A percentile compares a stretch with the other conserved stretches of the same genome.
phyloP scores from a whole-genome alignment of 2,113 vertebrate species.

The Mesoclemmys tuberculata region DNA sequence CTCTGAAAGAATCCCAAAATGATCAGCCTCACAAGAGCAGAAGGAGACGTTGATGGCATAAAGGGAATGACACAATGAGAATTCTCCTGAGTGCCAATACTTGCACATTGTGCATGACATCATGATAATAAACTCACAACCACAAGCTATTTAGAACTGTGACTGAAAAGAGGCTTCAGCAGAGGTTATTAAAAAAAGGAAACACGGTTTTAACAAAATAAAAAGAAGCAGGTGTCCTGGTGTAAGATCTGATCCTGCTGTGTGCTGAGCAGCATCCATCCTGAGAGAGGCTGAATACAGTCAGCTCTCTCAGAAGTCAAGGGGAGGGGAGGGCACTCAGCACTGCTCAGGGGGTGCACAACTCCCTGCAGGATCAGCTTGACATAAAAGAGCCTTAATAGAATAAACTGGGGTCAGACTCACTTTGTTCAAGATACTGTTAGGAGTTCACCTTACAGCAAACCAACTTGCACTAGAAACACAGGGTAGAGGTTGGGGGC shows the following conservation, averaged over 20 bases:
- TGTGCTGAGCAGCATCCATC: not conserved
- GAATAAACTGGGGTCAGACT: not conserved
- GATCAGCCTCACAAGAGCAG: not conserved
- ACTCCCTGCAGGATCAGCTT: not conserved
- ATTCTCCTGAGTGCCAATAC: not conserved
- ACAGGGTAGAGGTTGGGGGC: accelerated
- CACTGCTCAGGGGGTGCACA: not conserved
- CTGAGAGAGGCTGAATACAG: accelerated
- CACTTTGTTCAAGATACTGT: not conserved
- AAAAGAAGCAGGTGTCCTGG: not conserved
- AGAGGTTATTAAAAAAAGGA: not conserved
- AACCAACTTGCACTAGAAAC: slow-evolving; percentile 13
- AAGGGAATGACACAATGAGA: not conserved
- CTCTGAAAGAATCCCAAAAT: not conserved
- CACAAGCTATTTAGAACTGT: not conserved
- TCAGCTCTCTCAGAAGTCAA: not conserved
- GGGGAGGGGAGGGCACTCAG: not conserved
- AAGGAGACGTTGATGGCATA: accelerated
- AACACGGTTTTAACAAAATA: not conserved
- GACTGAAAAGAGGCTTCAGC: not conserved
- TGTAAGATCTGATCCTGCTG: not conserved
- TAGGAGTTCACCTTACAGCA: not conserved
- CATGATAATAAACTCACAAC: not conserved
- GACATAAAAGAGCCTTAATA: not conserved
- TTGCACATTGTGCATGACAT: not conserved